Base-by-base conservation (phyloP, 2,113 vertebrate species). In the Callospermophilus lateralis region DNA sequence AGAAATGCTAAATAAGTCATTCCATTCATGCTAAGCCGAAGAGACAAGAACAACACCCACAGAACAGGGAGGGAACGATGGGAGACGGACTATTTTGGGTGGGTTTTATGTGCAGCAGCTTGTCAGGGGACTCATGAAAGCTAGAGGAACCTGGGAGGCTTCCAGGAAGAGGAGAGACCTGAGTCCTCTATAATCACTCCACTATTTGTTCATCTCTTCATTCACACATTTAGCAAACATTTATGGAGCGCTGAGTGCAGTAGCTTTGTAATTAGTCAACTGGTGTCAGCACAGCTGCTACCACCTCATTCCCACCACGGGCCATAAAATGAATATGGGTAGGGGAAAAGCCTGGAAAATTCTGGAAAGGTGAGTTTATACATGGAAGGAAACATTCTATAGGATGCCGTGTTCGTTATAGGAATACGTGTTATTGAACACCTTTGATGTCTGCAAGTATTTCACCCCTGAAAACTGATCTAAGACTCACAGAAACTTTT, bases 321-420 rank as follows among this genome's bases (percentile, higher is more conserved):
- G 42, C 32, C 88, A 39, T 39, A 70, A 39, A 63, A 70, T 58
- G 55, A 20, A n/a, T 48, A 58, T 0, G 70, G 72, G 51, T 4
- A 90, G 51, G 95, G 95, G 58, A 89, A 94, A 84, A 76, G 76
- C 37, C 84, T 63, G n/a, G 67, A 20, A 93, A 53, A 78, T 92
- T 85, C 55, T 61, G 51, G 39, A 84, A 94, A 93, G 20, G 16
- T 79, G 51, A 51, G 45, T 65, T 72, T 95, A 24, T 77, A 51
- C 30, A 53, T 24, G n/a, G 79, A 42, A n/a, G 78, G 13, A 86
- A 89, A 83, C 15, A 37, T 9, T 83, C 93, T 37, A 81, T 0
- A 39, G 4, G 26, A 32, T 92, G 76, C 15, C 80, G 45, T 65
- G 55, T 63, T 39, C 32, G 39, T 42, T 65, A 74, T 22, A 67